phyloP scores from a whole-genome alignment of 2,888 invertebrate species.

The Lasioglossum calceatum region DNA sequence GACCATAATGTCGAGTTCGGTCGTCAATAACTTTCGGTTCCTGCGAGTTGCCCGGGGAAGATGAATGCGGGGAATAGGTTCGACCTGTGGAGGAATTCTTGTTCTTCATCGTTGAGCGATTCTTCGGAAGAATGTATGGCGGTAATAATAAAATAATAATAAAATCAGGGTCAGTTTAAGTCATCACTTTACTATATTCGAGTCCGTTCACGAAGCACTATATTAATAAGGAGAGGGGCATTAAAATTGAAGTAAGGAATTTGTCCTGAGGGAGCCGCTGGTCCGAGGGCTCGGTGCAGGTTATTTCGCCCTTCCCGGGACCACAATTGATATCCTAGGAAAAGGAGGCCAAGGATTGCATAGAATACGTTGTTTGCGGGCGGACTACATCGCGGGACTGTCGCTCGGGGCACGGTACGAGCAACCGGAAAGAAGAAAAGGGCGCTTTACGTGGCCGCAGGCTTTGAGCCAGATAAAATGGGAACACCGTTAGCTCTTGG shows the following conservation, averaged over 20 bases:
- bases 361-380: constrained; percentile 27
- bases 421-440: constrained; percentile 33
- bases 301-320: background rate
- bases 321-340: constrained; percentile 26
- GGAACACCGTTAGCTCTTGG: constrained; percentile 18
- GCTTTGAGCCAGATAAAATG: constrained; percentile 43
- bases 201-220: background rate
- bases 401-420: constrained; percentile 15
- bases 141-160: background rate
- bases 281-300: background rate
- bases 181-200: background rate
- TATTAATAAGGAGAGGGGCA: background rate
- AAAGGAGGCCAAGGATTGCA: constrained; percentile 19
- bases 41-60: background rate
- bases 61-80: background rate
- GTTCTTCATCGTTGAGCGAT: background rate
- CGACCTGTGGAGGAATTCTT: background rate
- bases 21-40: background rate
- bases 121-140: background rate
- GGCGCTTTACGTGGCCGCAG: constrained; percentile 27
- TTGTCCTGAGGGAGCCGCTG: background rate
- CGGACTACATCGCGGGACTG: background rate
- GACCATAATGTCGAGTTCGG: background rate
- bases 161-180: background rate
- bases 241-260: background rate